Evolutionary conservation across 2,113 vertebrate genomes (phyloP).

Genomic region (Oxyruncus cristatus): DNA sequence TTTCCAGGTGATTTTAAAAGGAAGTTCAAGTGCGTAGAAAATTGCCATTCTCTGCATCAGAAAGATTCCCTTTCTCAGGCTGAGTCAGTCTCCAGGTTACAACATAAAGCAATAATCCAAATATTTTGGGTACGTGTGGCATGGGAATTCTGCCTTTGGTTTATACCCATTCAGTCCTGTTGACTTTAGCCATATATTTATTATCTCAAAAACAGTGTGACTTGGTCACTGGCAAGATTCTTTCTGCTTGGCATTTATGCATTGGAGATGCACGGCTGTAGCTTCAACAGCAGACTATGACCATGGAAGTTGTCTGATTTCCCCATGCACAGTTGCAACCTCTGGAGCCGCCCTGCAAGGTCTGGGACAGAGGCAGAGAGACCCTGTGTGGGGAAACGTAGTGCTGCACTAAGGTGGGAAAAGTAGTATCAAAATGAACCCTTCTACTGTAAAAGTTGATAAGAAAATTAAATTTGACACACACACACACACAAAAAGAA

Average conservation of each 20-base stretch:
- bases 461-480: neutral
- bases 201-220: neutral
- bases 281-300: neutral
- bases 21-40: neutral
- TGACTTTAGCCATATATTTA: neutral
- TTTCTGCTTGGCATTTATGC: neutral
- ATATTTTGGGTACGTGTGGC: neutral
- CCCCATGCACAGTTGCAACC: fast-evolving
- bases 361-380: neutral
- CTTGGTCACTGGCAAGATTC: neutral
- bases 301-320: neutral
- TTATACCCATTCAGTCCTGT: neutral
- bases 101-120: neutral
- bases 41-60: neutral
- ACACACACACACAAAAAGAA: neutral
- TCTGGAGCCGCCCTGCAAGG: neutral
- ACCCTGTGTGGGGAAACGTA: neutral
- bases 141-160: neutral
- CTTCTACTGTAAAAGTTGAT: neutral
- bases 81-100: neutral
- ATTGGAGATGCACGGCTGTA: neutral
- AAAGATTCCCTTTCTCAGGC: neutral
- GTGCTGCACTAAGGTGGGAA: neutral
- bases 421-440: neutral
- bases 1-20: neutral